Conservation (phyloP, 2,888 invertebrate species). For the Mythimna lalbum region DNA sequence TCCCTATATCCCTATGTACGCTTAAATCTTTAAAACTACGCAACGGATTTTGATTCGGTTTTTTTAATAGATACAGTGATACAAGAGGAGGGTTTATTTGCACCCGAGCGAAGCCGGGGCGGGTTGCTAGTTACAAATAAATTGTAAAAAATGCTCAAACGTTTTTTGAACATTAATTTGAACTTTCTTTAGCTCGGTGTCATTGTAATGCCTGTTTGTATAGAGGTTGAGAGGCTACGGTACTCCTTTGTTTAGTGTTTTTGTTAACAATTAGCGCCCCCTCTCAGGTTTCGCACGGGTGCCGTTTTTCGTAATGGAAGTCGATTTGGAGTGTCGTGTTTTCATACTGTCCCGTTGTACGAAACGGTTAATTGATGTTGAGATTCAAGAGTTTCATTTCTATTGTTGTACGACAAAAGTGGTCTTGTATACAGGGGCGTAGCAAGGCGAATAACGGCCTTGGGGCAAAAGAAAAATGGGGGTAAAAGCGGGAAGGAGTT, state of each 20-base stretch:
- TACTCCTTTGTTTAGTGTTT: slow-evolving; percentile 61
- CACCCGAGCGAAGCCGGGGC: too few relatives aligned
- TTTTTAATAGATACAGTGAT: too few relatives aligned
- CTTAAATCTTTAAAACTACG: too few relatives aligned
- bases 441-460: too few relatives aligned
- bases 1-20: too few relatives aligned
- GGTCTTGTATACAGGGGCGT: background rate
- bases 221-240: slow-evolving; percentile 36
- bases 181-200: background rate
- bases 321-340: slow-evolving; percentile 51
- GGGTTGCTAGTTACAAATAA: too few relatives aligned
- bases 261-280: slow-evolving; percentile 57
- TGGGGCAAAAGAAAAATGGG: too few relatives aligned
- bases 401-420: slow-evolving; percentile 19
- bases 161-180: background rate
- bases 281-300: slow-evolving; percentile 56
- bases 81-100: too few relatives aligned
- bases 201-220: slow-evolving; percentile 4
- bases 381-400: slow-evolving; percentile 17
- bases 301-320: slow-evolving; percentile 51
- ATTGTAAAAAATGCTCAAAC: too few relatives aligned
- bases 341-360: slow-evolving; percentile 49
- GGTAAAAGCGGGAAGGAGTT: too few relatives aligned
- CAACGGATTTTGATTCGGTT: too few relatives aligned
- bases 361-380: slow-evolving; percentile 52